Conservation (phyloP, 2,113 vertebrate genomes). For the Holacanthus passer region DNA sequence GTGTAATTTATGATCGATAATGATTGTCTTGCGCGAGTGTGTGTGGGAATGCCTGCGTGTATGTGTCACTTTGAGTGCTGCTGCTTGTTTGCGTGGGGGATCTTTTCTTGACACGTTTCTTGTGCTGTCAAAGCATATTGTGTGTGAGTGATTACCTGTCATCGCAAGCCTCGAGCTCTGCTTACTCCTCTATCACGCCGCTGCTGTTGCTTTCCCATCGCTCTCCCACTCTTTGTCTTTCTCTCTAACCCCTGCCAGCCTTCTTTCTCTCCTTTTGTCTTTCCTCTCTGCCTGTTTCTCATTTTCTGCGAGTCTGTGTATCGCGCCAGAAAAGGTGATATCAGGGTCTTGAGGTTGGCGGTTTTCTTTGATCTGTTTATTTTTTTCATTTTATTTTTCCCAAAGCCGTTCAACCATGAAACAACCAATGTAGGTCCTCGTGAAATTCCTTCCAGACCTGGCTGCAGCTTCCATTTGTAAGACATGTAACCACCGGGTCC, state of each 20-base stretch:
- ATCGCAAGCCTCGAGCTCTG: conserved; percentile 65
- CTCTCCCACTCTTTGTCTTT: conserved; percentile 46
- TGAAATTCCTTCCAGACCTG: conserved; percentile 27
- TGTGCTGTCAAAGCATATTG: conserved; percentile 78
- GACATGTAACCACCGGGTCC: conserved; percentile 20
- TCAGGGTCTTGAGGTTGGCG: conserved; percentile 15
- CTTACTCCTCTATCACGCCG: conserved; percentile 54
- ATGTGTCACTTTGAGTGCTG: conserved; percentile 56
- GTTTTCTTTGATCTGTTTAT: conserved; percentile 49
- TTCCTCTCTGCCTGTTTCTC: not conserved
- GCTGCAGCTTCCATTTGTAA: conserved; percentile 30
- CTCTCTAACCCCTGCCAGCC: conserved; percentile 40
- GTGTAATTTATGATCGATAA: conserved; percentile 49
- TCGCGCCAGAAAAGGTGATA: conserved; percentile 34
- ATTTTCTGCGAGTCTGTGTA: conserved; percentile 4
- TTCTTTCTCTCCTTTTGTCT: conserved; percentile 6
- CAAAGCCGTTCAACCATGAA: conserved; percentile 20
- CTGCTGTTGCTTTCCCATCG: conserved; percentile 42
- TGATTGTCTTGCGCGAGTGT: conserved; percentile 22
- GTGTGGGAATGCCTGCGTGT: conserved; percentile 50
- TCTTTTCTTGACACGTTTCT: conserved; percentile 75
- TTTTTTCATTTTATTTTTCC: conserved; percentile 16
- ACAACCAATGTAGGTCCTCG: conserved; percentile 10
- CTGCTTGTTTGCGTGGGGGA: conserved; percentile 69
- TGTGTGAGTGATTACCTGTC: conserved; percentile 81